phyloP scores from a whole-genome alignment of 2,797 vertebrate genomes.

The Neomorphus geoffroyi region DNA sequence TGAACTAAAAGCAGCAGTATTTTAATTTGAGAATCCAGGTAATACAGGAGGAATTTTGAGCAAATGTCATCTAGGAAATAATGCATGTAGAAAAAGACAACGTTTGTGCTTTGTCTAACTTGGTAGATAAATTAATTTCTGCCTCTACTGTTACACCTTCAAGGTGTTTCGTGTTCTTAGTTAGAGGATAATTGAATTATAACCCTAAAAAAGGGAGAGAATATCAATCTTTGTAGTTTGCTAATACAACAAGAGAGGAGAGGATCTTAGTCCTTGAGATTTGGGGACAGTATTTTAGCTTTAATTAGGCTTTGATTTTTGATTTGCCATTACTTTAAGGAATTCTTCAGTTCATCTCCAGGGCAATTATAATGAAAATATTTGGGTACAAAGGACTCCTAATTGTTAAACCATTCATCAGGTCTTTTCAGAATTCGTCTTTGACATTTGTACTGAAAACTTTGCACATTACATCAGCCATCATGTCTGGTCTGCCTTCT shows the following conservation, averaged over 20 bases:
- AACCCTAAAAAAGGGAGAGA: not conserved
- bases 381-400: not conserved
- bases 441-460: not conserved
- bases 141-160: not conserved
- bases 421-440: constrained; percentile 4
- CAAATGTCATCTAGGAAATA: not conserved
- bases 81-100: not conserved
- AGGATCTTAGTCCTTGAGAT: not conserved
- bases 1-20: not conserved
- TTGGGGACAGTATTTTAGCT: not conserved
- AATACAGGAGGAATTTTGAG: not conserved
- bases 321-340: not conserved
- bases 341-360: not conserved
- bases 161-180: not conserved
- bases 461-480: not conserved
- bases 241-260: not conserved
- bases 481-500: not conserved
- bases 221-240: not conserved
- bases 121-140: not conserved
- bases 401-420: constrained; percentile 29
- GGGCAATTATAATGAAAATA: constrained; percentile 20
- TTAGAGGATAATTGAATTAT: not conserved
- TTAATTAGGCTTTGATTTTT: constrained; percentile 42
- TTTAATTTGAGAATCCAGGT: not conserved
- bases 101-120: not conserved